phyloP scores from a whole-genome alignment of 2,113 vertebrate genomes.

The Megaptera novaeangliae region DNA sequence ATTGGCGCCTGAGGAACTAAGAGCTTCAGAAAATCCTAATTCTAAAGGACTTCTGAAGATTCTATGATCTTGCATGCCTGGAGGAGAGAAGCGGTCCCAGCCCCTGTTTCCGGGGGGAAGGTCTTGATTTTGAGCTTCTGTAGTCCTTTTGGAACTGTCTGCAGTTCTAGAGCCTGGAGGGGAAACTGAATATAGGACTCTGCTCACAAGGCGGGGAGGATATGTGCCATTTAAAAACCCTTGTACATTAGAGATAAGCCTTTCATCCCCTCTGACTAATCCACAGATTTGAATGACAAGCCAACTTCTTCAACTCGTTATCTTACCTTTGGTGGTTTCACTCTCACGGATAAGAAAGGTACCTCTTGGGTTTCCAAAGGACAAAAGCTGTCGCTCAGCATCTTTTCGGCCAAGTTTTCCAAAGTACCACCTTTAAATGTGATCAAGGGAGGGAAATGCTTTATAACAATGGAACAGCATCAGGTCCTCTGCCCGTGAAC shows the following conservation, averaged over 20 bases:
- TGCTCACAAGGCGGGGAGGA: background rate
- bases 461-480: background rate
- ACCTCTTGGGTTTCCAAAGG: constrained; percentile 92
- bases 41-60: background rate
- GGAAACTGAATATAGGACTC: background rate
- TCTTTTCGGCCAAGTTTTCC: constrained; percentile 98
- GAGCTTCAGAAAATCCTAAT: background rate
- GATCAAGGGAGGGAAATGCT: constrained; percentile 24
- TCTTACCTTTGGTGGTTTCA: constrained; percentile 97
- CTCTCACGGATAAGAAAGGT: constrained; percentile 98
- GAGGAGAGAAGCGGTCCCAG: background rate
- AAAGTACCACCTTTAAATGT: constrained; percentile 92
- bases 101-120: background rate
- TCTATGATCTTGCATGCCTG: background rate
- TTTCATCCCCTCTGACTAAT: background rate
- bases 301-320: background rate
- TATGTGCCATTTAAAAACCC: background rate
- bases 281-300: background rate
- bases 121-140: background rate
- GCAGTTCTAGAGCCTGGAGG: background rate
- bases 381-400: constrained; percentile 95
- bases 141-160: background rate
- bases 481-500: background rate
- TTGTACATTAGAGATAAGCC: background rate
- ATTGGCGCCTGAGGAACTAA: background rate